Evolutionary conservation across 2,113 vertebrate genomes (phyloP), one percentile per base, ranked within the genome.

Genomic region (Mormyrus lacerda): DNA sequence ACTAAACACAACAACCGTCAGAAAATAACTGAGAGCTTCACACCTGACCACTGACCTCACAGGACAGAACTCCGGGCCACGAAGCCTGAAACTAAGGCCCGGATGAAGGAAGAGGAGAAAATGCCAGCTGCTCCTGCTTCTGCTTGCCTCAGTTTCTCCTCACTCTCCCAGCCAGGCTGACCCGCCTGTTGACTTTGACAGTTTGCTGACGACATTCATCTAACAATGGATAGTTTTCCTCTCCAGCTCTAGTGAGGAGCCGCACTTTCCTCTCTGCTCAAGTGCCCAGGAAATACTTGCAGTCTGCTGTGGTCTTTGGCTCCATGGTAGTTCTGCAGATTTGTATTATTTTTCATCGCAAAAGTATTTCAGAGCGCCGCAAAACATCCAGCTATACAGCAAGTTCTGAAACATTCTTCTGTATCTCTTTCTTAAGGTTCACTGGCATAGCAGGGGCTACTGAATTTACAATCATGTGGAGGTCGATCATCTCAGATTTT

Each of bases 171-270:
- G n/a, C 48, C 21, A 10, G 27, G 82, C 69, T 9, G 10, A 7
- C 65, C 76, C 83, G 31, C 69, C 83, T 91, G 89, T 91, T 90
- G 88, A 91, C 83, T 90, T 90, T 91, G 42, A 90, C 90, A 91
- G 87, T 91, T 91, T 90, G 85, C 90, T 90, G 89, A 91, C 82
- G 65, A 15, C 79, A 35, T 58, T 89, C 87, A 85, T 51, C 50
- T 48, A 65, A 90, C 87, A 91, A 89, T 87, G 90, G 84, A 89
- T 87, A 83, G 88, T 90, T 76, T 90, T 90, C 89, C 89, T 87
- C 83, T 91, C 82, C 61, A 90, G 89, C 48, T 51, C 31, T 17
- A 85, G 85, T 73, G 87, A 13, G 79, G n/a, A 3, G 35, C 24
- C 15, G 24, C 39, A 53, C 45, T 76, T 39, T 48, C 44, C 73